Conservation (phyloP, 2,113 vertebrate genomes). For the Scomber colias region DNA sequence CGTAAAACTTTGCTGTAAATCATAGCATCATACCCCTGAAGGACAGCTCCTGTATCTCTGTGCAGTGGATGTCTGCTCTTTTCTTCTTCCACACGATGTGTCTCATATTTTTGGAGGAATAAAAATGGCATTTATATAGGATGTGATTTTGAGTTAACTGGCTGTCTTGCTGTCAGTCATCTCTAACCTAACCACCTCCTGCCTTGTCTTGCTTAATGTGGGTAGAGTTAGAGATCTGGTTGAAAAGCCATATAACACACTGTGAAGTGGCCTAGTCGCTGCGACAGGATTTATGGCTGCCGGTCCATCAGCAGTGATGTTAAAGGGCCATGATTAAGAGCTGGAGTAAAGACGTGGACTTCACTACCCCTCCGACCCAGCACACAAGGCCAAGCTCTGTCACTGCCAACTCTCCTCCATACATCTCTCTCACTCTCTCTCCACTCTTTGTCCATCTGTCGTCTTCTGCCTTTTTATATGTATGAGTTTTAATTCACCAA, state of each 20-base stretch:
- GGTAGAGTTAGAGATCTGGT: constrained; percentile 69
- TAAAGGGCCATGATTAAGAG: constrained; percentile 85
- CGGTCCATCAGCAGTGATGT: constrained; percentile 78
- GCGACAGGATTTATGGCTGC: constrained; percentile 80
- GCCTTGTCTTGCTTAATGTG: constrained; percentile 40
- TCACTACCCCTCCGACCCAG: constrained; percentile 44
- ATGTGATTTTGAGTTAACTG: constrained; percentile 47
- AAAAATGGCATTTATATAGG: background rate
- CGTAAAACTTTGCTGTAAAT: constrained; percentile 46
- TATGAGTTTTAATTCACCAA: constrained; percentile 38
- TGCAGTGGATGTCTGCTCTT: background rate
- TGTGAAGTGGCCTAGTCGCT: constrained; percentile 71
- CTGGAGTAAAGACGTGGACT: constrained; percentile 69
- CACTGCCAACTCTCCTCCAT: constrained; percentile 44
- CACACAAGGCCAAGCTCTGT: constrained; percentile 66
- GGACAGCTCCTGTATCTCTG: constrained; percentile 30
- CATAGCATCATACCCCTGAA: constrained; percentile 46
- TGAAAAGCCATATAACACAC: constrained; percentile 68
- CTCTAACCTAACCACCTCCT: constrained; percentile 16
- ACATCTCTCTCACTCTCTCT: constrained; percentile 23
- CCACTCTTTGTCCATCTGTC: constrained; percentile 28
- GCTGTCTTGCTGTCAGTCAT: constrained; percentile 66
- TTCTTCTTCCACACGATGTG: background rate
- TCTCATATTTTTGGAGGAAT: constrained; percentile 17
- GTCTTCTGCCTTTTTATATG: constrained; percentile 7